These are phyloP conservation scores for Diplosoma virens DNA, from an alignment of 23 tunicate species.

Conservation along the genomic window DNA sequence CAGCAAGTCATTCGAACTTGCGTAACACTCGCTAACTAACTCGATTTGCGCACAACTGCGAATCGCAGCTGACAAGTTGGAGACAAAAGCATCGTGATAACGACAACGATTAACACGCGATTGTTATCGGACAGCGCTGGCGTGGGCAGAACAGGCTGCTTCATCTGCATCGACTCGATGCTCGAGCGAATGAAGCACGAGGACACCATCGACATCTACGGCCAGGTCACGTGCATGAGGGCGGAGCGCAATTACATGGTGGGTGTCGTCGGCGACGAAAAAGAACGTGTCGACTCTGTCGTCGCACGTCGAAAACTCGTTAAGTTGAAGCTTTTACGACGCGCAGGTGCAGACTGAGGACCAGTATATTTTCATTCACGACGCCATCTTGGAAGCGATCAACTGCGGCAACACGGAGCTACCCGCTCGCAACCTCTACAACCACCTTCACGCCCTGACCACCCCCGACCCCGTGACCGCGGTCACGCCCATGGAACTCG, in stretches of 20 bases:
- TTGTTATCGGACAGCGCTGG: constrained; percentile 61
- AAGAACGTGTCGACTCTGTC: too few relatives aligned
- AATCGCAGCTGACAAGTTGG: too few relatives aligned
- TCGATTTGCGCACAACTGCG: too few relatives aligned
- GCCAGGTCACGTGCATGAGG: constrained; percentile 97
- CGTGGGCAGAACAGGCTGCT: constrained; percentile 93
- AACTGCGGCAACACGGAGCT: constrained; percentile 89
- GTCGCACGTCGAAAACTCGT: too few relatives aligned
- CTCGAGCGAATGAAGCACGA: constrained; percentile 82
- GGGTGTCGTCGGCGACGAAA: constrained; percentile 20
- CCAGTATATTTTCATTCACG: constrained; percentile 95
- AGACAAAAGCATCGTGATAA: too few relatives aligned
- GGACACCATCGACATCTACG: constrained; percentile 80
- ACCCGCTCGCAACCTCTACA: constrained; percentile 68
- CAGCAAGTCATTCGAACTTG: too few relatives aligned
- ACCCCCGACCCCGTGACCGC: constrained; percentile 43
- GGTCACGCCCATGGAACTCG: constrained; percentile 82
- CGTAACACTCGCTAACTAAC: too few relatives aligned
- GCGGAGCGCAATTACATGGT: constrained; percentile 98
- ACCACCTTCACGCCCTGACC: constrained; percentile 78
- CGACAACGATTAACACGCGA: too few relatives aligned
- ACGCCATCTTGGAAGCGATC: constrained; percentile 93
- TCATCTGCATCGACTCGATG: constrained; percentile 86
- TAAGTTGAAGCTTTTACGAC: too few relatives aligned
- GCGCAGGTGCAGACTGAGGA: constrained; percentile 95